A percentile compares a stretch with the other conserved stretches of the same genome.
These are phyloP conservation scores for Paratilapia polleni DNA, from an alignment of 2,113 vertebrate genomes.

Conservation along the genomic window DNA sequence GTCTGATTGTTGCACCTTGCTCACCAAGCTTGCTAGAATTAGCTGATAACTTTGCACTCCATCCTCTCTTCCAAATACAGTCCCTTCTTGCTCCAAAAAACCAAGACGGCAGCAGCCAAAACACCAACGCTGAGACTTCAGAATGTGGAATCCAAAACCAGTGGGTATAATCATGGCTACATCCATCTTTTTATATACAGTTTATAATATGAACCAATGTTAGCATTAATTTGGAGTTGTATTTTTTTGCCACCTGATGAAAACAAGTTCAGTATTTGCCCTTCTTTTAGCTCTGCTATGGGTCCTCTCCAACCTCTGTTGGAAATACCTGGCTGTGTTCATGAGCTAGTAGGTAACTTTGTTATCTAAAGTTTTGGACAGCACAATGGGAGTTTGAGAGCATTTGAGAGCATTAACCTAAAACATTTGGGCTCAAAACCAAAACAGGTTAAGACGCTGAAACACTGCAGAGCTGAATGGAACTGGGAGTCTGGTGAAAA, in stretches of 20 bases:
- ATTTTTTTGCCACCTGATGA: neutral
- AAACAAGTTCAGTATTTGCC: neutral
- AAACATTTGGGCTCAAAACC: neutral
- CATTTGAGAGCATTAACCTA: neutral
- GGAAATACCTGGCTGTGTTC: neutral
- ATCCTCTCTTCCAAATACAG: too few species aligned
- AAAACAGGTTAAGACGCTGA: neutral
- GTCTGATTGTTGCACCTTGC: too few species aligned
- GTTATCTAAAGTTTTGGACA: neutral
- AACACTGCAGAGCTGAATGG: neutral
- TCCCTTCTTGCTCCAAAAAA: too few species aligned
- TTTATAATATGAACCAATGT: neutral
- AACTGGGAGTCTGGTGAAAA: neutral
- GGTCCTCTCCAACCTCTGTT: neutral
- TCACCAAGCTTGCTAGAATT: neutral
- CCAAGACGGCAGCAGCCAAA: too few species aligned
- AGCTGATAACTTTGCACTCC: too few species aligned
- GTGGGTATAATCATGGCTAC: too few species aligned
- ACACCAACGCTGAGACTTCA: too few species aligned
- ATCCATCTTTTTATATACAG: neutral
- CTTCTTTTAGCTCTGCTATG: neutral
- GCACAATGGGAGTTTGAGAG: neutral
- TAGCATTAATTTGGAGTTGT: neutral
- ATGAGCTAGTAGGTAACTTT: neutral
- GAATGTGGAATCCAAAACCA: too few species aligned